Conservation (phyloP, 2,113 vertebrate species). For the Columba janthina region DNA sequence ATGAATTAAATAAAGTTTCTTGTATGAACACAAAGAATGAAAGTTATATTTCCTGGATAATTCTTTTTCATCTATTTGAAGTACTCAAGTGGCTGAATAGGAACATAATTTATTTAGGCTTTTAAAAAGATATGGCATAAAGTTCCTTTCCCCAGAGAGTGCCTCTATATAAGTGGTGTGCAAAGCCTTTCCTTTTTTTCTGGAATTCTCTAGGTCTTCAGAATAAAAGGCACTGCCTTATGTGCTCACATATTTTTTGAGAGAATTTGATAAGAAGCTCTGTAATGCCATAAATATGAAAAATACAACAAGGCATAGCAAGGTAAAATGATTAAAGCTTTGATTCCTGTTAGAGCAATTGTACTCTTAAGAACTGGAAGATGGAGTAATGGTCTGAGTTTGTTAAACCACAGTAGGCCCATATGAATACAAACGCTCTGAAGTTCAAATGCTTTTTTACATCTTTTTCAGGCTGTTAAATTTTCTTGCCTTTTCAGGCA, state of each 20-base stretch:
- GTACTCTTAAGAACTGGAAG: neutral
- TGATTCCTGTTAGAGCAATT: neutral
- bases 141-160: neutral
- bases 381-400: neutral
- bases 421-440: neutral
- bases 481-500: neutral
- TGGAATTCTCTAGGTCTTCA: neutral
- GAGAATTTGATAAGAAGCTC: neutral
- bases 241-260: neutral
- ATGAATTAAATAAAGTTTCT: neutral
- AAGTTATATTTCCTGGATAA: neutral
- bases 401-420: neutral
- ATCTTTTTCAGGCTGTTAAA: neutral
- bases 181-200: neutral
- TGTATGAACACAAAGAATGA: neutral
- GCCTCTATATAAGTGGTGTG: neutral
- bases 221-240: neutral
- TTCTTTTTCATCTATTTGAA: neutral
- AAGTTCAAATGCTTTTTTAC: neutral
- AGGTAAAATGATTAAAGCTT: neutral
- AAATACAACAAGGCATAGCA: neutral
- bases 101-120: neutral
- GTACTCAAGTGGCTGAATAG: neutral
- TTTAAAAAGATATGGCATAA: neutral
- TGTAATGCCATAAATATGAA: slow-evolving; percentile 5